A percentile compares a stretch with the other conserved stretches of the same genome.
Conservation (phyloP, 2,113 vertebrate species). For the Rana temporaria region DNA sequence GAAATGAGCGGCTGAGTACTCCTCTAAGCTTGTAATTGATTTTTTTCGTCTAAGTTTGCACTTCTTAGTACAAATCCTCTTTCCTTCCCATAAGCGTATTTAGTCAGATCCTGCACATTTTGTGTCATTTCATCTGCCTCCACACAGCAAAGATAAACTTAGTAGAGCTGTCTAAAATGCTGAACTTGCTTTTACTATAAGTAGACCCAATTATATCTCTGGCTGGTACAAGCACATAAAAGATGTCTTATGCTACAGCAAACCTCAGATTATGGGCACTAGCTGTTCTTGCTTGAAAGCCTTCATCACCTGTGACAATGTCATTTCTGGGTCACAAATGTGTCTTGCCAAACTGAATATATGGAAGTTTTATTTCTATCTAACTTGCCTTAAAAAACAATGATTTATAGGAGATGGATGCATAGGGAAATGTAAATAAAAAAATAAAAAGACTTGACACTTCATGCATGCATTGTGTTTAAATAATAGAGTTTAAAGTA, state of each 20-base stretch:
- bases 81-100: conserved; percentile 44
- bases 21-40: conserved; percentile 31
- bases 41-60: conserved; percentile 39
- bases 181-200: conserved; percentile 69
- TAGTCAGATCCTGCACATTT: conserved; percentile 53
- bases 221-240: conserved; percentile 61
- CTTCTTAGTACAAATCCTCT: conserved; percentile 42
- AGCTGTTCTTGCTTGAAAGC: conserved; percentile 57
- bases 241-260: conserved; percentile 59
- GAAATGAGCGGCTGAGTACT: conserved; percentile 24
- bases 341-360: conserved; percentile 54
- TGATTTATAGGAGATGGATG: neutral
- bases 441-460: neutral
- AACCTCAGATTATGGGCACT: conserved; percentile 57
- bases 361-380: conserved; percentile 17
- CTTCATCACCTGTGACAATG: conserved; percentile 60
- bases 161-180: conserved; percentile 59
- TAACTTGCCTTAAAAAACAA: conserved; percentile 22
- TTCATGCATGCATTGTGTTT: neutral
- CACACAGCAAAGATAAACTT: conserved; percentile 63
- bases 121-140: conserved; percentile 59
- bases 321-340: conserved; percentile 64
- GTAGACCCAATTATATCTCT: conserved; percentile 64
- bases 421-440: neutral
- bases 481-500: neutral